Conservation (phyloP, 2,888 invertebrate genomes). For the Aphidius colemani region DNA sequence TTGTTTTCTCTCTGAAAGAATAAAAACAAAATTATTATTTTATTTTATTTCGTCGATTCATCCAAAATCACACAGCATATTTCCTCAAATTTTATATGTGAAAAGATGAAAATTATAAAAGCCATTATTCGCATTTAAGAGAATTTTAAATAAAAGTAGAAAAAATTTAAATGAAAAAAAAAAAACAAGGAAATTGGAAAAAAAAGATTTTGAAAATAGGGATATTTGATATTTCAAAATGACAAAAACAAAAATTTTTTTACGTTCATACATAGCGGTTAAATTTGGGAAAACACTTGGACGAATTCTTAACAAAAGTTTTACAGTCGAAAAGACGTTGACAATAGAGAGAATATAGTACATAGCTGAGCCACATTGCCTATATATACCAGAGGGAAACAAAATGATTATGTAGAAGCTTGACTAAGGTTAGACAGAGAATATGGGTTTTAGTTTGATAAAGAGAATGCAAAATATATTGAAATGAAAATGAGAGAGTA, state of each 20-base stretch:
- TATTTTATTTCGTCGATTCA: no score
- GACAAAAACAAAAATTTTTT: background rate
- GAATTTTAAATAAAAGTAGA: background rate
- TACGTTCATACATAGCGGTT: constrained; percentile 1
- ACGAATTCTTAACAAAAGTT: constrained; percentile 49
- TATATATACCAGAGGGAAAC: background rate
- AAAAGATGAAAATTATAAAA: no score
- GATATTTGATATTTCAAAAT: constrained; percentile 16
- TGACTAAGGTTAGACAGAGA: constrained; percentile 10
- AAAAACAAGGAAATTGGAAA: background rate
- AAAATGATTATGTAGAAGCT: no score
- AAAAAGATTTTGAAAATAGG: background rate
- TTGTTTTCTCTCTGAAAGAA: no score
- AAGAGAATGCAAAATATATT: constrained; percentile 10
- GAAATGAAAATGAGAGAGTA: constrained; percentile 19
- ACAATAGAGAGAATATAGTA: constrained; percentile 44
- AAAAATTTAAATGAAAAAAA: background rate
- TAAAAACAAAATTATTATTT: no score
- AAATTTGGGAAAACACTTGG: constrained; percentile 44
- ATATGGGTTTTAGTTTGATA: constrained; percentile 1
- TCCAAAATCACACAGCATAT: no score
- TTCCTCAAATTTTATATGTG: no score
- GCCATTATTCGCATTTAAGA: no score
- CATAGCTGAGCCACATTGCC: background rate
- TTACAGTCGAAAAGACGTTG: constrained; percentile 49